Evolutionary conservation across 2,797 vertebrate genomes (phyloP), one percentile per base, ranked within the genome.

Genomic region (Loris lydekkerianus): DNA sequence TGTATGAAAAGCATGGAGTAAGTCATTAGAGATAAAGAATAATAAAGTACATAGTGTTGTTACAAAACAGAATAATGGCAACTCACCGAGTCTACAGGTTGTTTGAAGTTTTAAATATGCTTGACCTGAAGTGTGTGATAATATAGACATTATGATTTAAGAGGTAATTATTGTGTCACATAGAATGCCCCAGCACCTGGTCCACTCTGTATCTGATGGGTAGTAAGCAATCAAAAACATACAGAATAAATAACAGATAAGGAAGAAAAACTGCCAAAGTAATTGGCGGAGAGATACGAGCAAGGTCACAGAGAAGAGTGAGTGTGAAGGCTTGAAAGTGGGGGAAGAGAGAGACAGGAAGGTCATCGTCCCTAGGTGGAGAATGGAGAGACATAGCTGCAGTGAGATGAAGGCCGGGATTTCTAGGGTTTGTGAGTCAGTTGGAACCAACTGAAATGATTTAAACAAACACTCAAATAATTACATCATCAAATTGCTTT

Each of bases 401-500:
- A 72, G 17, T n/a, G 58, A 73, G 43, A 63, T 58, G 29, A 27
- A 46, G n/a, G 53, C 53, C 29, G 84, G 18, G 29, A 61, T 85
- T 43, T 63, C 34, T 70, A 81, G 31, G 4, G 34, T 27, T 92
- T 89, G 11, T 61, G 14, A 80, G 14, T 40, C 10, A 82, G 15
- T 77, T 49, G 56, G 31, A 90, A 72, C 21, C 11, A 49, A 61
- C 4, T 40, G 63, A 83, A 70, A 78, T 76, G 18, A 56, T 84
- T 46, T 91, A 2, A 80, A 91, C 17, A 56, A 43, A 63, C 13
- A 37, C 37, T 56, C 56, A 81, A 9, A 31, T 77, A 70, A 69
- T 86, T 76, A 75, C 27, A 82, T 76, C 7, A 86, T 58, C 21
- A 77, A 78, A 87, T 31, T 93, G 20, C 4, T 82, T 86, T 89